Percentiles rank a stretch among this genome's conserved stretches.
These are phyloP conservation scores for Nyctalus aviator DNA, from an alignment of 2,797 vertebrate species.

Conservation along the genomic window DNA sequence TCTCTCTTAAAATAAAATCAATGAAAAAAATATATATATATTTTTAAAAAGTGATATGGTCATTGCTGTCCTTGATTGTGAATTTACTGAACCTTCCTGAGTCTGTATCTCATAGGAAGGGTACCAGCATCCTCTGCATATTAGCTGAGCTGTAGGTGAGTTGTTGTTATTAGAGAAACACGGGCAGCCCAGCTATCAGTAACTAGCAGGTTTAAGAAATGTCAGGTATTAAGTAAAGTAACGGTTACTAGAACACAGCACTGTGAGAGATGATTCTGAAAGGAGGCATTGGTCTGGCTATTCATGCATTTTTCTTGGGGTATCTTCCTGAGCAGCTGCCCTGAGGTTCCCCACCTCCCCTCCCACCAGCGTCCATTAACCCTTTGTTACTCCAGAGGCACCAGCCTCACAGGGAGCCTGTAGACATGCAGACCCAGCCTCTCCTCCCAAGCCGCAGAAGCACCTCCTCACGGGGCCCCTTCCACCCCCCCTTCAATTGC, in stretches of 20 bases:
- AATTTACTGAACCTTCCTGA: not conserved
- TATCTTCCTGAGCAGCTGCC: not conserved
- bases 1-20: too few species aligned
- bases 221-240: not conserved
- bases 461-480: not conserved
- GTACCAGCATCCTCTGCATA: not conserved
- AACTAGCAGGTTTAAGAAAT: not conserved
- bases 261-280: not conserved
- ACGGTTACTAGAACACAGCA: too few species aligned
- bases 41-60: not conserved
- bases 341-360: not conserved
- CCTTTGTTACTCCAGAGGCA: not conserved
- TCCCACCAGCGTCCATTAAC: not conserved
- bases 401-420: not conserved
- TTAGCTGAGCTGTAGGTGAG: not conserved
- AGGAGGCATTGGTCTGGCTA: accelerated
- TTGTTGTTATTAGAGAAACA: not conserved
- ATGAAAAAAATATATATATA: too few species aligned
- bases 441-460: not conserved
- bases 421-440: not conserved
- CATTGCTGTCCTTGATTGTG: not conserved
- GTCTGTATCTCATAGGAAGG: not conserved
- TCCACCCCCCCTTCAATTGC: not conserved
- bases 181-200: not conserved
- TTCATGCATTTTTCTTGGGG: not conserved